Conservation (phyloP, 2,797 vertebrate genomes). For the Lemur catta region DNA sequence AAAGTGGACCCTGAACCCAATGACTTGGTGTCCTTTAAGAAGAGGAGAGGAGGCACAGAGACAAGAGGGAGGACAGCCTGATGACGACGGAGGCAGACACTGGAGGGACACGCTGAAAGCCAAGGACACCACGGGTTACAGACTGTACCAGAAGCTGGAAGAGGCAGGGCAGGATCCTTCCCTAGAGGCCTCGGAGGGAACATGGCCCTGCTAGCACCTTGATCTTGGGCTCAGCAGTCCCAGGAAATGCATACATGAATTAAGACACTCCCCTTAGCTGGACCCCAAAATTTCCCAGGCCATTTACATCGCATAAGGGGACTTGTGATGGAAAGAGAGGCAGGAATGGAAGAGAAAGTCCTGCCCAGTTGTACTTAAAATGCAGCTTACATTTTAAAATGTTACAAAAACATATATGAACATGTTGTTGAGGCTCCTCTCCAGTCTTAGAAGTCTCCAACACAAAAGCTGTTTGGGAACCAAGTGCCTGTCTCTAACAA, state of each 20-base stretch:
- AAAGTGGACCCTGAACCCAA: not conserved
- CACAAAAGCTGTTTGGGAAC: not conserved
- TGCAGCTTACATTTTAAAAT: not conserved
- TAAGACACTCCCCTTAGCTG: not conserved
- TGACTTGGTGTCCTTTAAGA: not conserved
- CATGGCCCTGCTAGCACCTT: not conserved
- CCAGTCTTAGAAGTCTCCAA: no score
- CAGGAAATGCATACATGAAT: not conserved
- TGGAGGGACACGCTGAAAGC: not conserved
- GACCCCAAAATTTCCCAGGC: not conserved
- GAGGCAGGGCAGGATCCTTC: not conserved
- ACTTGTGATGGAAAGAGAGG: not conserved
- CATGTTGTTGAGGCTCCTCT: not conserved
- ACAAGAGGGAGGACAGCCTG: not conserved
- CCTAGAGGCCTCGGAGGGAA: not conserved
- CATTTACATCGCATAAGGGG: not conserved
- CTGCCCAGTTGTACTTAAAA: not conserved
- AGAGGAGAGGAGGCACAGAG: not conserved
- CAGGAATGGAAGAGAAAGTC: not conserved
- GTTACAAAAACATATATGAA: not conserved
- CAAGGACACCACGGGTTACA: not conserved
- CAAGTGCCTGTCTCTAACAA: accelerated
- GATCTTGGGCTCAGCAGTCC: not conserved
- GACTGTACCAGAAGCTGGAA: no score
- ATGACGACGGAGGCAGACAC: no score